Conservation (phyloP, 1,140 invertebrate genomes). For the Parasteatoda tepidariorum region DNA sequence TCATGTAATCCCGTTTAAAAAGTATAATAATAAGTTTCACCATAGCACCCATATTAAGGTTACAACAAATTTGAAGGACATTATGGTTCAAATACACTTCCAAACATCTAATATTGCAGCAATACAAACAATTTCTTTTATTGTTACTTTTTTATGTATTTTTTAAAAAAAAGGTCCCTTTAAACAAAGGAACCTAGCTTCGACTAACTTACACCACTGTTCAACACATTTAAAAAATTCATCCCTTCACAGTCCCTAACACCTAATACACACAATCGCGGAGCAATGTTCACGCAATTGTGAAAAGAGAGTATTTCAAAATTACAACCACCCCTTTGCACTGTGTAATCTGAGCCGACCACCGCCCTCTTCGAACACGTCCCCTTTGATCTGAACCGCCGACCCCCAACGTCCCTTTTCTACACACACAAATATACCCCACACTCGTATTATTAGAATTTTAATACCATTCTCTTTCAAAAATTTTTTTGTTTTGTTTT, state of each 20-base stretch:
- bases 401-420: neutral
- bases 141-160: no score
- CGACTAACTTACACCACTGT: slow-evolving; percentile 14
- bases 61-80: no score
- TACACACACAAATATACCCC: slow-evolving; percentile 23
- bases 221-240: neutral
- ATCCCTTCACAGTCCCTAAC: slow-evolving; percentile 14
- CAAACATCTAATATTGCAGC: no score
- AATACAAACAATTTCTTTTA: no score
- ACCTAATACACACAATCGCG: slow-evolving; percentile 36
- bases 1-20: no score
- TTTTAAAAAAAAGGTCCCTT: no score
- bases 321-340: slow-evolving; percentile 56
- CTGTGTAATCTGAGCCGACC: slow-evolving; percentile 52
- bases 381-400: slow-evolving; percentile 51
- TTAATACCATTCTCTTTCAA: slow-evolving; percentile 44
- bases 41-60: no score
- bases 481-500: slow-evolving; percentile 29
- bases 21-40: no score
- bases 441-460: slow-evolving; percentile 54
- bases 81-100: no score
- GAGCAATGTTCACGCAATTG: slow-evolving; percentile 51
- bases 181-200: no score
- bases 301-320: slow-evolving; percentile 55
- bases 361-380: slow-evolving; percentile 15